Evolutionary conservation across 1,140 invertebrate species (phyloP).

Genomic region (Brachionus plicatilis): DNA sequence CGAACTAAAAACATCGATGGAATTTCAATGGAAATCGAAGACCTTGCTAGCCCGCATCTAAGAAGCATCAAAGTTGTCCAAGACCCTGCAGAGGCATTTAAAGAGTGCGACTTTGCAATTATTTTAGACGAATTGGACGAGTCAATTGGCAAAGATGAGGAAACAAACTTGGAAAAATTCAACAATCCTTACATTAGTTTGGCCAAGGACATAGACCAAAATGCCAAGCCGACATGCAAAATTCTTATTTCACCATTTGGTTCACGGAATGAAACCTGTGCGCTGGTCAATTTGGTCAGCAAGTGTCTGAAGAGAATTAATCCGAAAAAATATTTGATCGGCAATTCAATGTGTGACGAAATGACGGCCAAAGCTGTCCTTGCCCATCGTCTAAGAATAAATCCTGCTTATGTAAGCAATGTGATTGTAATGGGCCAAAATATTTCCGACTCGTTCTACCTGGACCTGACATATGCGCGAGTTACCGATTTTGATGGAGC

Average conservation of each 20-base stretch:
- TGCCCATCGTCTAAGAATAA: constrained; percentile 1
- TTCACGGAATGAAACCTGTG: not conserved
- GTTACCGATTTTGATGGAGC: constrained; percentile 37
- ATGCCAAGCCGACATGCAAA: constrained; percentile 9
- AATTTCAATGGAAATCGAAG: constrained; percentile 2
- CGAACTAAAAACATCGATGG: not conserved
- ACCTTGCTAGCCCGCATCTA: not conserved
- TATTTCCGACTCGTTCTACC: not conserved
- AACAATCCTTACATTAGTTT: constrained; percentile 7
- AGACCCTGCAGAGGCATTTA: not conserved
- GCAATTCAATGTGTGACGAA: constrained; percentile 30
- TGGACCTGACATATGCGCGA: constrained; percentile 13
- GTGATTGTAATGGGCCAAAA: constrained; percentile 22
- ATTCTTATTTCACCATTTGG: constrained; percentile 21
- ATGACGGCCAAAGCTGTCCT: constrained; percentile 17
- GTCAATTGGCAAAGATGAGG: not conserved
- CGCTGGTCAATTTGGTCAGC: constrained; percentile 14
- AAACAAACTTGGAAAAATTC: not conserved
- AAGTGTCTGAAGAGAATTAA: not conserved
- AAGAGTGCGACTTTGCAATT: constrained; percentile 24
- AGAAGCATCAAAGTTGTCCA: constrained; percentile 18
- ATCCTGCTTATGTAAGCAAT: constrained; percentile 2
- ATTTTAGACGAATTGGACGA: constrained; percentile 11
- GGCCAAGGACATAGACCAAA: not conserved
- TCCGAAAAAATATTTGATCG: constrained; percentile 23